A percentile compares a stretch with the other conserved stretches of the same genome.
Evolutionary conservation across 2,113 vertebrate genomes (phyloP).

Genomic region (Petroica traversi): DNA sequence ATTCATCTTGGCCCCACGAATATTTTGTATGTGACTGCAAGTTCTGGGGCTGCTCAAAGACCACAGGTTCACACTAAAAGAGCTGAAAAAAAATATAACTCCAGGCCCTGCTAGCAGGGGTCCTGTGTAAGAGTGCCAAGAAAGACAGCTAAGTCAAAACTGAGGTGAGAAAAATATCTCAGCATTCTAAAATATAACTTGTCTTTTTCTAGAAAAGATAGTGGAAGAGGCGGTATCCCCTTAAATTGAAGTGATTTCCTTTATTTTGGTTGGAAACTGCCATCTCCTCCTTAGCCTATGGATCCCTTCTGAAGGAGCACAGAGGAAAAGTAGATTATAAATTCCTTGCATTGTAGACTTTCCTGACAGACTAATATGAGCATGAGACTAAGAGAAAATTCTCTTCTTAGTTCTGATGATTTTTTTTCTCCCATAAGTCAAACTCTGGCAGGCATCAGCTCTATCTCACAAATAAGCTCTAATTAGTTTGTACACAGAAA

Average conservation of each 20-base stretch:
- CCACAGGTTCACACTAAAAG: neutral
- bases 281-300: neutral
- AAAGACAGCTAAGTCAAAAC: neutral
- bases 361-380: neutral
- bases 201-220: neutral
- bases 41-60: neutral
- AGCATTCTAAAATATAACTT: neutral
- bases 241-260: neutral
- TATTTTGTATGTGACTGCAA: neutral
- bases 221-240: neutral
- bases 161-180: neutral
- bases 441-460: neutral
- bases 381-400: neutral
- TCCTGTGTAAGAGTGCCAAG: neutral
- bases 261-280: neutral
- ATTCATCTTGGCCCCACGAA: neutral
- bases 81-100: neutral
- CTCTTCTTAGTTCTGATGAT: neutral
- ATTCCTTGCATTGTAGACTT: neutral
- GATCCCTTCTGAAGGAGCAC: neutral
- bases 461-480: neutral
- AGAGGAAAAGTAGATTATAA: neutral
- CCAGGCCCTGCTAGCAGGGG: neutral
- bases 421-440: neutral
- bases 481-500: neutral